Conservation (phyloP, 2,797 vertebrate species). For the Acanthurus leucopareius region DNA sequence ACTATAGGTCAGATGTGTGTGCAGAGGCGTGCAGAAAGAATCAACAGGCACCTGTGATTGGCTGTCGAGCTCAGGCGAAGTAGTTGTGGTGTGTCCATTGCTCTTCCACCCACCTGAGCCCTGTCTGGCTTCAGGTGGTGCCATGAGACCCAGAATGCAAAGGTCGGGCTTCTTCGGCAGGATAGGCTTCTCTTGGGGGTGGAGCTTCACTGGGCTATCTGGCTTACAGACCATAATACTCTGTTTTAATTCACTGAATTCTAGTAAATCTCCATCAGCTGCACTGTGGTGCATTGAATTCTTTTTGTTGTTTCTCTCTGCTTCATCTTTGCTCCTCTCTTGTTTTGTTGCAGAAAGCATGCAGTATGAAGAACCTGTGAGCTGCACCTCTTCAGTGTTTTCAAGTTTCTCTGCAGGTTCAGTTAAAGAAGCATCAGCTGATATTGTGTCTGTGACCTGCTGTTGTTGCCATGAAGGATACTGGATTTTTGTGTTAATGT, state of each 20-base stretch:
- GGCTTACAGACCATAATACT: neutral
- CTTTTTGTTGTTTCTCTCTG: neutral
- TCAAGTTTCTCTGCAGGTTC: slow-evolving; percentile 3
- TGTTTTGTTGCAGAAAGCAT: slow-evolving; percentile 14
- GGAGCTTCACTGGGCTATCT: neutral
- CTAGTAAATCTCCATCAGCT: neutral
- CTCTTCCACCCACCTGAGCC: neutral
- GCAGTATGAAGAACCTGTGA: slow-evolving; percentile 4
- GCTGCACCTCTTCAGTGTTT: neutral
- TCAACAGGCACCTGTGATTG: slow-evolving; percentile 15
- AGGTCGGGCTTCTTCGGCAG: slow-evolving; percentile 66
- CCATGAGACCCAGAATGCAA: slow-evolving; percentile 36
- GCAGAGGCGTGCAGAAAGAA: neutral
- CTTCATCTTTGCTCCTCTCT: slow-evolving; percentile 1
- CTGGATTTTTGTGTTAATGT: neutral
- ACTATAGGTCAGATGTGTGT: neutral
- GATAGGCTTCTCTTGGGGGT: slow-evolving; percentile 63
- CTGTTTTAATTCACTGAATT: neutral
- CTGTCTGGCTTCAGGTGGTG: slow-evolving; percentile 33
- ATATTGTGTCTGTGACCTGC: neutral
- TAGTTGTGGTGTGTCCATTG: neutral
- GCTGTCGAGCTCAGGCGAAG: neutral
- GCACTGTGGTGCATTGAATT: neutral
- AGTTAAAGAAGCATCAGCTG: neutral
- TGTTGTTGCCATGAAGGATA: neutral